phyloP scores from a whole-genome alignment of 2,888 invertebrate genomes.

The Agrenia bidenticulata region DNA sequence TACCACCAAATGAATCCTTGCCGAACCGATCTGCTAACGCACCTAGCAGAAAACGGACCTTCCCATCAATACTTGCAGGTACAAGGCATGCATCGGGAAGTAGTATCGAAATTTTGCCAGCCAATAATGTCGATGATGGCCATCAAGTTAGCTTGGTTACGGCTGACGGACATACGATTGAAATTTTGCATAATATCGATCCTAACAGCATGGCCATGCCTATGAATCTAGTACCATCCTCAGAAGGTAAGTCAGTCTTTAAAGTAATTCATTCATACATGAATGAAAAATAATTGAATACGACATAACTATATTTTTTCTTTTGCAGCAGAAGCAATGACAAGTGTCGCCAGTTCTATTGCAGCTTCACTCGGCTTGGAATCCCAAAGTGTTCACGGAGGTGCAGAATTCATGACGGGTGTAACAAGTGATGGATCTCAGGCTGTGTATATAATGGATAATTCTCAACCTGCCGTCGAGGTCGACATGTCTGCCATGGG shows the following conservation, averaged over 20 bases:
- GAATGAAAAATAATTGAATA: neutral
- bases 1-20: slow-evolving; percentile 40
- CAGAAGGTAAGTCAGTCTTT: slow-evolving; percentile 47
- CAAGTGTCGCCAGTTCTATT: slow-evolving; percentile 63
- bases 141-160: slow-evolving; percentile 44
- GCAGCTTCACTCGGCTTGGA: slow-evolving; percentile 63
- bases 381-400: slow-evolving; percentile 53
- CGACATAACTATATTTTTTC: slow-evolving; percentile 49
- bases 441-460: slow-evolving; percentile 51
- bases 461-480: slow-evolving; percentile 47
- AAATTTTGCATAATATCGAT: slow-evolving; percentile 43
- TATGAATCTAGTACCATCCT: slow-evolving; percentile 43
- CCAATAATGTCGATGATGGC: slow-evolving; percentile 23
- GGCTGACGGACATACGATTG: slow-evolving; percentile 49
- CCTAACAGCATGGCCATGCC: slow-evolving; percentile 37
- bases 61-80: slow-evolving; percentile 43
- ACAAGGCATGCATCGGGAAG: slow-evolving; percentile 20
- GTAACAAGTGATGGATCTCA: slow-evolving; percentile 45
- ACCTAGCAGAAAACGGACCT: slow-evolving; percentile 38
- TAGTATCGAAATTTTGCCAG: slow-evolving; percentile 27
- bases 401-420: slow-evolving; percentile 32
- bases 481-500: slow-evolving; percentile 48
- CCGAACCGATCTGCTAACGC: slow-evolving; percentile 27
- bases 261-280: too few relatives aligned
- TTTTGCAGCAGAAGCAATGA: slow-evolving; percentile 62